A percentile compares a stretch with the other conserved stretches of the same genome.
These are phyloP conservation scores for Myodes glareolus DNA, from an alignment of 2,113 vertebrate species.

Conservation along the genomic window DNA sequence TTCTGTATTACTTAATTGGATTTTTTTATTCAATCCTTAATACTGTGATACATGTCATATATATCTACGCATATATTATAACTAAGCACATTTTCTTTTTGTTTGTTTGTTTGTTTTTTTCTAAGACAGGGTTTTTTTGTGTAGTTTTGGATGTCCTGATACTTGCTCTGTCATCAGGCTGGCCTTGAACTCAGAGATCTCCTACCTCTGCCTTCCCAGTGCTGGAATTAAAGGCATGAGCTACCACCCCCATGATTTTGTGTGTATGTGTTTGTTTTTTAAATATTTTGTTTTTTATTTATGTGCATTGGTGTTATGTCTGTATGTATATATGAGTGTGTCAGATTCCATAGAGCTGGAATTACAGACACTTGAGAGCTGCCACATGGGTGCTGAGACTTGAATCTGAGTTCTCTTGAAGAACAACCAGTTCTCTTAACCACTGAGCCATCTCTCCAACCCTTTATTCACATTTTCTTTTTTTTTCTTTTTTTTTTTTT, in stretches of 20 bases:
- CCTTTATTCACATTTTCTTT: not conserved
- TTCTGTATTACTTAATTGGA: not conserved
- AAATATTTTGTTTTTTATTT: not conserved
- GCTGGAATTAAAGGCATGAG: not conserved
- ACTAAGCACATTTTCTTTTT: not conserved
- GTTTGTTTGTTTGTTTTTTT: not conserved
- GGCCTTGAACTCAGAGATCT: not conserved
- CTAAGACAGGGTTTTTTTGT: not conserved
- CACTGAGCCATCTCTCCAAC: not conserved
- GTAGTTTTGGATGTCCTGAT: not conserved
- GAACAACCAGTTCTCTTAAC: not conserved
- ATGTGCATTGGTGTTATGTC: not conserved
- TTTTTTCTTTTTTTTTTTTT: no score
- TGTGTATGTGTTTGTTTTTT: not conserved
- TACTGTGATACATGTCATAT: not conserved
- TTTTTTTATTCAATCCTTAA: constrained; percentile 25
- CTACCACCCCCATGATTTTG: not conserved
- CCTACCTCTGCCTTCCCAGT: not conserved
- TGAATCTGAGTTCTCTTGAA: not conserved
- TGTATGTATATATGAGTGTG: not conserved
- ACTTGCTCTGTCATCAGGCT: not conserved
- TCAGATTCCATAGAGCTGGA: not conserved
- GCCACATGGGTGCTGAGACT: not conserved
- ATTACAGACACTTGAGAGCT: not conserved
- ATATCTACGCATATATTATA: not conserved